phyloP scores from a whole-genome alignment of 2,113 vertebrate genomes.

The Hucho hucho region DNA sequence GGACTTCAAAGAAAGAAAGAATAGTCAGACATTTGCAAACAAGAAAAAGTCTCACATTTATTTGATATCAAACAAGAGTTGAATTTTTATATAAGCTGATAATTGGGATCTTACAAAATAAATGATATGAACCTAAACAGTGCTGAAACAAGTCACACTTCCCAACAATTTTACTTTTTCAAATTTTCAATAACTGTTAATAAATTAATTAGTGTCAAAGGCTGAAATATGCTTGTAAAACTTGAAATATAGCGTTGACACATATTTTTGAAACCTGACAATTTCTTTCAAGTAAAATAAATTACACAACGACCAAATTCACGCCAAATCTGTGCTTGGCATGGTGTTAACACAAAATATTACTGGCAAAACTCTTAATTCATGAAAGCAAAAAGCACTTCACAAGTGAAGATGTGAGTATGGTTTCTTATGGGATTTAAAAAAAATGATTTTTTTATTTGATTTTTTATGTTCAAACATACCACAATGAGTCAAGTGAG shows the following conservation, averaged over 20 bases:
- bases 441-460: slow-evolving; percentile 16
- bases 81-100: slow-evolving; percentile 97
- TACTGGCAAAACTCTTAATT: slow-evolving; percentile 65
- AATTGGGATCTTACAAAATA: slow-evolving; percentile 91
- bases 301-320: slow-evolving; percentile 75
- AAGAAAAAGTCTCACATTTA: slow-evolving; percentile 98
- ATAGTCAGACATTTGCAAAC: slow-evolving; percentile 65
- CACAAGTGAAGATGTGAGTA: slow-evolving; percentile 84
- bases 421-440: slow-evolving; percentile 72
- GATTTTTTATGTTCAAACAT: slow-evolving; percentile 75
- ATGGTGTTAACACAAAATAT: slow-evolving; percentile 66
- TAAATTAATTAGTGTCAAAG: slow-evolving; percentile 89
- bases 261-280: slow-evolving; percentile 46
- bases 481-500: slow-evolving; percentile 87
- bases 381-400: slow-evolving; percentile 74
- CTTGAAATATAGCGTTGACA: slow-evolving; percentile 31
- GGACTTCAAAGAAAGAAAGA: not conserved
- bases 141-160: slow-evolving; percentile 67
- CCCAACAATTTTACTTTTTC: slow-evolving; percentile 46
- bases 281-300: slow-evolving; percentile 79
- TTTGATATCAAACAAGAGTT: slow-evolving; percentile 99
- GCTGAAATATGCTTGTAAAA: slow-evolving; percentile 74
- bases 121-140: slow-evolving; percentile 72
- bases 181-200: slow-evolving; percentile 59
- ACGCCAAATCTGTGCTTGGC: slow-evolving; percentile 72